Conservation (phyloP, 92 coral and sea anemone genomes). For the Ricordea florida region DNA sequence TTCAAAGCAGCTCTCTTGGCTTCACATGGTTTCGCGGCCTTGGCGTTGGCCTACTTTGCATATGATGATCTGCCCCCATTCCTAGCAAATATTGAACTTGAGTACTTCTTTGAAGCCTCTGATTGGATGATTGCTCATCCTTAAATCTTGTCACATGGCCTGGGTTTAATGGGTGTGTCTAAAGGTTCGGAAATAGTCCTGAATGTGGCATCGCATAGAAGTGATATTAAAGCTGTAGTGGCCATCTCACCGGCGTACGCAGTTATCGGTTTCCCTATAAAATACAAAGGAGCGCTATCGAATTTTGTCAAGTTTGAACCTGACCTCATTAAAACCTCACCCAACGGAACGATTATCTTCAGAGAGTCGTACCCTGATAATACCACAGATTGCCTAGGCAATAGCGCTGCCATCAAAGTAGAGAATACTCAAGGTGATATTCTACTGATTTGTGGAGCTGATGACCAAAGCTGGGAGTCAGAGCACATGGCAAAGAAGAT, state of each 20-base stretch:
- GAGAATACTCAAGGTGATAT: constrained; percentile 73
- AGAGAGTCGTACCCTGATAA: constrained; percentile 56
- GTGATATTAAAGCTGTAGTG: constrained; percentile 72
- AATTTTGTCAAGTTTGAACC: constrained; percentile 73
- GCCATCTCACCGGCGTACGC: constrained; percentile 75
- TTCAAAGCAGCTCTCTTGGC: constrained; percentile 85
- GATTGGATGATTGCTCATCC: constrained; percentile 65
- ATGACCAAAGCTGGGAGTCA: constrained; percentile 55
- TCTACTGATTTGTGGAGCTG: constrained; percentile 69
- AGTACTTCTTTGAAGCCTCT: constrained; percentile 79
- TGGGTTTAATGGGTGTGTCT: constrained; percentile 81
- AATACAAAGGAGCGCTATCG: constrained; percentile 32
- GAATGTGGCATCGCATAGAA: constrained; percentile 59
- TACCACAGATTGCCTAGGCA: constrained; percentile 26
- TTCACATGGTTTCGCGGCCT: constrained; percentile 73
- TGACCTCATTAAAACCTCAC: constrained; percentile 37
- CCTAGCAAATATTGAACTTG: constrained; percentile 48
- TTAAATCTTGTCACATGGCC: constrained; percentile 50
- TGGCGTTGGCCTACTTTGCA: constrained; percentile 76
- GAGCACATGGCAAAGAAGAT: constrained; percentile 56
- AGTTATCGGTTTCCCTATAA: constrained; percentile 57
- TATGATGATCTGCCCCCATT: constrained; percentile 69
- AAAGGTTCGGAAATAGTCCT: constrained; percentile 73
- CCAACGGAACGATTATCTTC: constrained; percentile 45
- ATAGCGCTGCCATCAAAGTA: constrained; percentile 62